Base-by-base conservation (phyloP, 2,888 invertebrate genomes). In the Melanchra persicariae region DNA sequence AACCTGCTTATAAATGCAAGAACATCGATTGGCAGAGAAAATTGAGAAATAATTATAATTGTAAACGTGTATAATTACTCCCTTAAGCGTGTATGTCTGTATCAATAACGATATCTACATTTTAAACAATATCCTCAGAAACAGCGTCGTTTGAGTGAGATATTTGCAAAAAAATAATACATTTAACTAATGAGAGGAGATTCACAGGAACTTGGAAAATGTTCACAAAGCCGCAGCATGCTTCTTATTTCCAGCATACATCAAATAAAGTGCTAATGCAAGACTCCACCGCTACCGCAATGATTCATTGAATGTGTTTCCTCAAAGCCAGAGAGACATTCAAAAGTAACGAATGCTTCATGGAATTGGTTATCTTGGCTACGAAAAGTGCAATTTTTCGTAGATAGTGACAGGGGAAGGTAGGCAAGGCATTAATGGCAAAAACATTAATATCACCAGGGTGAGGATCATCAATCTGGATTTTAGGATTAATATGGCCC, bases 401-500 rank as follows among this genome's bases (percentile, higher is more conserved):
- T 40, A 22, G 40, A n/a, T 30, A 22, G 6, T 10, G 49, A 22
- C n/a, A 49, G 12, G 22, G 67, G 12, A 22, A 37, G 6, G 8
- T 19, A 26, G 26, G 24, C 24, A 43, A 52, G n/a, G 15, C 37
- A 45, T n/a, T 52, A 45, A 43, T n/a, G 10, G 22, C 49, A 34
- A 45, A 47, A n/a, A 57, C 45, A 55, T 59, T 74, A 47, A 47
- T 73, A 26, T n/a, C 57, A 22, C 24, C 45, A 9, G 30, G n/a
- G 19, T 24, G 4, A 24, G 22, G 22, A 68, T 34, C 68, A 68
- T 74, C 61, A 52, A 75, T 68, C 40, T 10, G 24, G 75, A 74
- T 74, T 74, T 51, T 45, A 57, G n/a, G 37, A 68, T 61, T n/a
- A 61, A 51, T 51, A 45, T 58, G 51, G 70, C 37, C 60, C 60